phyloP scores from a whole-genome alignment of 2,113 vertebrate genomes.

The Perccottus glenii region DNA sequence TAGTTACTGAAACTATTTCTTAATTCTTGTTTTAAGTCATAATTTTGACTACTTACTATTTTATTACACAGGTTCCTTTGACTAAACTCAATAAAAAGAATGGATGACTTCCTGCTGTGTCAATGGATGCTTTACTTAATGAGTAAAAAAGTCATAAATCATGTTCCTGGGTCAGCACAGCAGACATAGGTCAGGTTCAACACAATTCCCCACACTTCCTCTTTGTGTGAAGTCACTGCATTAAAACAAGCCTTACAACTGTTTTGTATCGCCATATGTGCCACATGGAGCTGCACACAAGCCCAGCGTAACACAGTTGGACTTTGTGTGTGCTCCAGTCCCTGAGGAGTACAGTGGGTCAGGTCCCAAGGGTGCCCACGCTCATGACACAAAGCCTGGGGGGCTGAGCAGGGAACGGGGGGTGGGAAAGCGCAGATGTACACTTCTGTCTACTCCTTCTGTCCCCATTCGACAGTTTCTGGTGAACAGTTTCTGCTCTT shows the following conservation, averaged over 20 bases:
- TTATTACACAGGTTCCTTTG: constrained; percentile 8
- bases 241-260: constrained; percentile 7
- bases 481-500: constrained; percentile 29
- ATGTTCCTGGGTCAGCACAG: constrained; percentile 40
- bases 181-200: background rate
- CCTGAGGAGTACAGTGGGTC: constrained; percentile 30
- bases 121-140: constrained; percentile 13
- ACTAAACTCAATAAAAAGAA: constrained; percentile 20
- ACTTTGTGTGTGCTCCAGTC: constrained; percentile 24
- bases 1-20: no score
- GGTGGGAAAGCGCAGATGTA: constrained; percentile 55
- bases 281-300: constrained; percentile 3
- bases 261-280: constrained; percentile 5
- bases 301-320: constrained; percentile 28
- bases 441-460: constrained; percentile 41
- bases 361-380: constrained; percentile 40
- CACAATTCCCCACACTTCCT: constrained; percentile 11
- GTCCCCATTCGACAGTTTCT: constrained; percentile 15
- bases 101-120: constrained; percentile 36
- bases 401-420: constrained; percentile 2
- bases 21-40: no score
- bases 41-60: no score
- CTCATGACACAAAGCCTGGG: constrained; percentile 35
- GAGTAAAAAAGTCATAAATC: constrained; percentile 8
- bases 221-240: constrained; percentile 5